A percentile compares a stretch with the other conserved stretches of the same genome.
phyloP scores from a whole-genome alignment of 2,797 vertebrate species.

The Alectoris magna region DNA sequence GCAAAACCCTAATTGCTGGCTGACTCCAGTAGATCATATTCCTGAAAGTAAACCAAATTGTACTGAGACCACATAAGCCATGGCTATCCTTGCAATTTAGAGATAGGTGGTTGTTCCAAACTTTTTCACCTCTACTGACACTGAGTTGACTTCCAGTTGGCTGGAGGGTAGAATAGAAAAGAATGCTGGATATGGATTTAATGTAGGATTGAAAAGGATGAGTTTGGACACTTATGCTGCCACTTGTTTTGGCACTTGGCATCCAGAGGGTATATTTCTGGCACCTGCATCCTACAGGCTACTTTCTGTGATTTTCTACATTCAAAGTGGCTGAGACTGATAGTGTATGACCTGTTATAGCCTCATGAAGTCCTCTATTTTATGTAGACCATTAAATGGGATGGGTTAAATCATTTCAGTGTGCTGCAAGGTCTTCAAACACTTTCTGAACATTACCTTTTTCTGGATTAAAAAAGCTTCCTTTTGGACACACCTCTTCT shows the following conservation, averaged over 20 bases:
- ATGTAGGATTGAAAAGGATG: neutral
- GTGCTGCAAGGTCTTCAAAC: too few relatives aligned
- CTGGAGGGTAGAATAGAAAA: neutral
- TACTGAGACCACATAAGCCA: neutral
- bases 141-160: neutral
- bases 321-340: neutral
- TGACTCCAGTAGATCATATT: neutral
- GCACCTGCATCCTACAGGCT: neutral
- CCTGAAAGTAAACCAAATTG: neutral
- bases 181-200: neutral
- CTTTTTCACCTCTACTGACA: neutral
- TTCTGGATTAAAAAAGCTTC: too few relatives aligned
- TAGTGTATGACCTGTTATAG: neutral
- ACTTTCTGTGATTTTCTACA: neutral
- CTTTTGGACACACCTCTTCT: too few relatives aligned
- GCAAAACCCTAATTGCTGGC: constrained; percentile 12
- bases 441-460: too few relatives aligned
- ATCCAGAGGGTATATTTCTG: neutral
- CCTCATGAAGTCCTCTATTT: neutral
- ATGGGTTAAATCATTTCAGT: neutral
- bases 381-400: neutral
- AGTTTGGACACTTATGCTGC: neutral
- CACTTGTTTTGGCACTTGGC: neutral
- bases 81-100: neutral
- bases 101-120: neutral